Percentiles rank a stretch among this genome's conserved stretches.
Evolutionary conservation across 2,113 vertebrate species (phyloP).

Genomic region (Apus apus): DNA sequence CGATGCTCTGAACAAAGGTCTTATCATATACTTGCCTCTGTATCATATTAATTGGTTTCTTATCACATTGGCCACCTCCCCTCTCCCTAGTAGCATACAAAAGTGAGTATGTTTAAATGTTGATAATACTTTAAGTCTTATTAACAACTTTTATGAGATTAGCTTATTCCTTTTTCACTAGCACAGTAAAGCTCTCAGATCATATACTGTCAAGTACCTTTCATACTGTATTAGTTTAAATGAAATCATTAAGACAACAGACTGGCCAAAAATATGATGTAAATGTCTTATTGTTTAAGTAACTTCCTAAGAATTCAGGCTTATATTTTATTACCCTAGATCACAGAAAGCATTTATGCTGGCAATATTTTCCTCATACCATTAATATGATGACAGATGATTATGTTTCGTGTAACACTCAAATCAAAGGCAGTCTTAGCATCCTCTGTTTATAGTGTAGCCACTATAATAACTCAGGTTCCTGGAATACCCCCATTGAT

Average conservation of each 20-base stretch:
- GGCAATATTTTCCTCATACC: background rate
- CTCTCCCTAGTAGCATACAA: slow-evolving; percentile 18
- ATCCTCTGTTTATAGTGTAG: background rate
- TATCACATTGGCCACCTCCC: slow-evolving; percentile 66
- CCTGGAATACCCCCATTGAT: background rate
- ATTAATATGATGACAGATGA: background rate
- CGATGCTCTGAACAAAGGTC: slow-evolving; percentile 54
- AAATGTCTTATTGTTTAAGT: background rate
- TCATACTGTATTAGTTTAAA: slow-evolving; percentile 56
- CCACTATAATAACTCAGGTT: background rate
- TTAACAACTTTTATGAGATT: slow-evolving; percentile 63
- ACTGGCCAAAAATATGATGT: background rate
- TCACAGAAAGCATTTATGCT: background rate
- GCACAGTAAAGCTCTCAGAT: slow-evolving; percentile 3
- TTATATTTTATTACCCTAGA: background rate
- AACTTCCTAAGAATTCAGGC: background rate
- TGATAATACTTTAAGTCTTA: slow-evolving; percentile 67
- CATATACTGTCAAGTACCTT: slow-evolving; percentile 27
- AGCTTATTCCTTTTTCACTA: slow-evolving; percentile 40
- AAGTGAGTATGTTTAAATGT: slow-evolving; percentile 47
- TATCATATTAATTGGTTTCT: slow-evolving; percentile 71
- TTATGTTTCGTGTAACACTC: background rate
- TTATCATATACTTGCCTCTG: slow-evolving; percentile 63
- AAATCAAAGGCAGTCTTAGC: background rate
- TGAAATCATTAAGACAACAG: slow-evolving; percentile 42